Base-by-base conservation (phyloP, 2,888 invertebrate species). In the Caenorhabditis plicata region DNA sequence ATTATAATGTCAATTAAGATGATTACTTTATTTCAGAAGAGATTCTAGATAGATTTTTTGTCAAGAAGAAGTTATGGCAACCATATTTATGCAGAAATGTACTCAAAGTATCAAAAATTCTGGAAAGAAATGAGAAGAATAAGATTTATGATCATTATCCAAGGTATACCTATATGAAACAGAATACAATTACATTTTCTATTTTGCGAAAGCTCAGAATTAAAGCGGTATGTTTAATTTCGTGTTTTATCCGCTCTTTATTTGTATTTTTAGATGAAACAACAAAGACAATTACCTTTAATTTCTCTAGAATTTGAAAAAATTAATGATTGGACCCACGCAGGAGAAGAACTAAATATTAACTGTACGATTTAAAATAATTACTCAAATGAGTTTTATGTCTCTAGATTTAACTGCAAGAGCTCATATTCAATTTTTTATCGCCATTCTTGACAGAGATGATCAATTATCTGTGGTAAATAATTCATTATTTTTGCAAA, bases 41-140 rank as follows among this genome's bases (percentile, higher is more conserved):
- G n/a, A n/a, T n/a, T n/a, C n/a, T n/a, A n/a, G n/a, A n/a, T n/a
- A n/a, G n/a, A n/a, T n/a, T n/a, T n/a, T n/a, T n/a, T n/a, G n/a
- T n/a, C n/a, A n/a, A n/a, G n/a, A n/a, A n/a, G n/a, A n/a, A n/a
- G n/a, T n/a, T n/a, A n/a, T n/a, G n/a, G n/a, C n/a, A n/a, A n/a
- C n/a, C n/a, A n/a, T n/a, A n/a, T 40, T 27, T 40, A 27, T 40
- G 40, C 27, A 26, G 40, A 27, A 40, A 40, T 40, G 17, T 40
- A n/a, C n/a, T n/a, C n/a, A n/a, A n/a, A n/a, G n/a, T 25, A 25
- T 26, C 9, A 27, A 40, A 3, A 5, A 23, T 8, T 40, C 17
- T 4, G 11, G n/a, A 11, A 27, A 26, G 9, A 25, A 25, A 15
- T 5, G 15, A 3, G 17, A 15, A 13, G 40, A 40, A 26, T 4